Base-by-base conservation (phyloP, 2,888 invertebrate genomes). In the Philereme vetulata region DNA sequence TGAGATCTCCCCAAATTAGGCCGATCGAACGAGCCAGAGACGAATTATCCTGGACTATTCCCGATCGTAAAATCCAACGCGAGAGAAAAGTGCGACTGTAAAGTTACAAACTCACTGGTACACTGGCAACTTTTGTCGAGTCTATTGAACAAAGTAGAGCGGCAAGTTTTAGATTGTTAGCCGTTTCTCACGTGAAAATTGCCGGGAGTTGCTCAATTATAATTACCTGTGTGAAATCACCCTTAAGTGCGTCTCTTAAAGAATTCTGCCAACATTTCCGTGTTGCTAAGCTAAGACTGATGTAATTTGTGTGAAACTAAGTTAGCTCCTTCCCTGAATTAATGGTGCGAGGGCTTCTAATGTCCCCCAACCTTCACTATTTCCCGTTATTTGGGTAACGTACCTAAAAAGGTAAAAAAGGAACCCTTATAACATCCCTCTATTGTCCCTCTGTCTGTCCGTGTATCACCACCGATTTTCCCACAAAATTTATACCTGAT, bases 291-390 rank as follows among this genome's bases (percentile, higher is more conserved):
- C 82, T 83, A 82, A 83, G 84, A 82, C 77, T 80, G 80, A 83
- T 82, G 82, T 86, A 81, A 86, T 86, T 86, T 84, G 80, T 81
- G 75, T 74, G 72, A 72, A 80, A 78, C 77, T 77, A 74, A 80
- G 78, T 78, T 84, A 81, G 80, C 81, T 78, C 78, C 66, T 78
- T 80, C 66, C 68, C 74, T 60, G 74, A 85, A 84, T 85, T 86
- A 86, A 88, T 86, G 87, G 78, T 69, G 75, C 78, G 74, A 70
- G 74, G 71, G 72, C 66, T 62, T 78, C 72, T 78, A 77, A 77
- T 78, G 76, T 76, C 75, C 64, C 71, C 72, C 60, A 75, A 81
- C 79, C 77, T 77, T 71, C 68, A 64, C 69, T 66, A 70, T 72
- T 75, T 70, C 67, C 66, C 72, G 74, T 76, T 78, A 76, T 36